Evolutionary conservation across 2,888 invertebrate species (phyloP), one percentile per base, ranked within the genome.

Genomic region (Lithodes maja): DNA sequence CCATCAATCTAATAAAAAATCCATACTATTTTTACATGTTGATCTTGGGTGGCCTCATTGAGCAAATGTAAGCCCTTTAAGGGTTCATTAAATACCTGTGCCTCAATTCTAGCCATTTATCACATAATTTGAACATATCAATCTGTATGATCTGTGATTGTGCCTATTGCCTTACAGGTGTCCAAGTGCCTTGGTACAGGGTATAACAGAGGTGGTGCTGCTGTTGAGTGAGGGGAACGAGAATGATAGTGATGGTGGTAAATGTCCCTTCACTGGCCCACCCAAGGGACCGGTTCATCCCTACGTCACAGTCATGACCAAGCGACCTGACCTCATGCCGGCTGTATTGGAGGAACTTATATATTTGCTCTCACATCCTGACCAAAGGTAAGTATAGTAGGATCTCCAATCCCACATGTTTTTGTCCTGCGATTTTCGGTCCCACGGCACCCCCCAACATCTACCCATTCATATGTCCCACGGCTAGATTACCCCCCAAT

Each of bases 241-340:
- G 33, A 33, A 33, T 33, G 61, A 82, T 3, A 68, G 71, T 49
- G 83, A 78, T 12, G 33, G 61, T 12, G 15, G 54, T 15, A 53
- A 53, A 12, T 87, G 82, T 5, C 91, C 90, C 53, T 91, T 91
- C 61, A 88, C 90, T 1, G 87, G 87, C 49, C 90, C 90, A 3
- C 91, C 90, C n/a, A 85, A 74, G 71, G 91, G 91, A 12, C 85
- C 90, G 5, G 61, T 74, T 9, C 90, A 90, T 78, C 91, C 91
- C 17, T 89, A 74, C 61, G 90, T 91, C 2, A 88, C 90, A 17
- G 54, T 91, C 0, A 75, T 90, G n/a, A 85, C 33, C n/a, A 91
- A 90, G 77, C 69, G 87, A 49, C 80, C 84, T 80, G 91, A 91
- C 33, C 50, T 91, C 12, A 85, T 86, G 15, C 78, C 87, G 3